phyloP scores from a whole-genome alignment of 2,888 invertebrate genomes.

The Volucella inanis region DNA sequence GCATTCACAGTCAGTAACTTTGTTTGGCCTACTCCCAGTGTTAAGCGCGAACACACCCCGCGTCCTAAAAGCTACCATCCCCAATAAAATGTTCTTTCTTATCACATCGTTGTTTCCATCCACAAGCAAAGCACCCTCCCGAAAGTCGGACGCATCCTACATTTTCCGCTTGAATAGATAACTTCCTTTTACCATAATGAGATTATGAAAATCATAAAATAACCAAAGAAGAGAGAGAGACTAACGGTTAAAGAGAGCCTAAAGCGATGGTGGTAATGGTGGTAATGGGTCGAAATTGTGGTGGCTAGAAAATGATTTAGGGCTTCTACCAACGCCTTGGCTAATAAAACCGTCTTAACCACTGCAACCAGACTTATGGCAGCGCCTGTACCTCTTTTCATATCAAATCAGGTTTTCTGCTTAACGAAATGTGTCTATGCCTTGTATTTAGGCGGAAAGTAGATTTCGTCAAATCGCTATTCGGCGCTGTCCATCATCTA shows the following conservation, averaged over 20 bases:
- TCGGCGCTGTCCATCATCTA: neutral
- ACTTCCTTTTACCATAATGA: slow-evolving; percentile 56
- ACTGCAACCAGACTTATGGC: neutral
- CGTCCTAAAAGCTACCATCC: no score
- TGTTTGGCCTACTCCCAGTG: slow-evolving; percentile 3
- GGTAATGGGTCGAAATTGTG: neutral
- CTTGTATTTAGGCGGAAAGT: slow-evolving; percentile 31
- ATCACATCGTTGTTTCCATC: no score
- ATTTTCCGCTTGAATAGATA: slow-evolving; percentile 28
- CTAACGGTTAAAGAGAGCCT: slow-evolving; percentile 5
- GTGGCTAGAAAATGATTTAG: slow-evolving; percentile 3
- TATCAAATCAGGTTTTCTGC: slow-evolving; percentile 11
- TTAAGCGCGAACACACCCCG: neutral
- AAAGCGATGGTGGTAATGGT: neutral
- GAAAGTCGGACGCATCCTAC: slow-evolving; percentile 14
- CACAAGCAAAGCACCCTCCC: neutral
- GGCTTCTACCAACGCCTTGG: slow-evolving; percentile 23
- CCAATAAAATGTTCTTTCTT: no score
- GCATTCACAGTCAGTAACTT: slow-evolving; percentile 11
- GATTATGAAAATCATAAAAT: slow-evolving; percentile 67
- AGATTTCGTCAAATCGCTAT: slow-evolving; percentile 28
- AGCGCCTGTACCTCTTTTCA: neutral
- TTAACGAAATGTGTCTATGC: slow-evolving; percentile 24
- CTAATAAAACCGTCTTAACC: neutral
- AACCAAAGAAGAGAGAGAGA: slow-evolving; percentile 28